Evolutionary conservation across 2,888 invertebrate species (phyloP), one percentile per base, ranked within the genome.

Genomic region (Ptilodon capucinus): DNA sequence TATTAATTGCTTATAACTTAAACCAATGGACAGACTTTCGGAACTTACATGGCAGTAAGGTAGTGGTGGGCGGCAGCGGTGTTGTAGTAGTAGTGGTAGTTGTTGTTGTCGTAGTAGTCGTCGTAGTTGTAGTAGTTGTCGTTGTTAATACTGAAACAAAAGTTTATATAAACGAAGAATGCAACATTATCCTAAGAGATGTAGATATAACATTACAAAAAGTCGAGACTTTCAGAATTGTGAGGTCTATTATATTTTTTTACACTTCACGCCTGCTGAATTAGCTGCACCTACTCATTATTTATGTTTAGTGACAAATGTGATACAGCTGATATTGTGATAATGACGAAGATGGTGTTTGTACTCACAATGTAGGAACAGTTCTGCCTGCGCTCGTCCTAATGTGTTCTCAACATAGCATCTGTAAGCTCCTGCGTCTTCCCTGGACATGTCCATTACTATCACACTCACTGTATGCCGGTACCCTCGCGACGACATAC

Each of bases 341-440:
- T n/a, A n/a, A n/a, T n/a, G n/a, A n/a, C n/a, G n/a, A n/a, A n/a
- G n/a, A n/a, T n/a, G n/a, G n/a, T n/a, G n/a, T n/a, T 4, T 18
- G 40, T 52, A 92, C 94, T 93, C 79, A 95, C 95, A 86, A 69
- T 94, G 94, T 44, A 95, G 76, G 70, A 93, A 93, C 52, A 95
- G 92, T 51, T 93, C 93, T 1, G 94, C 94, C 60, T 94, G 94
- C 0, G 94, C 94, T 47, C 93, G 92, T 2, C 94, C 95, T 1
- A 93, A 81, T 0, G 89, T 91, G 72, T 95, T 95, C 68, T 94
- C 94, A 0, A 93, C 93, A 42, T 94, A 92, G 67, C 95, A 95
- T 53, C 93, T 91, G 80, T 94, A 95, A 0, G 93, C 91, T 25
- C 94, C 94, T n/a, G 93, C 94, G 75, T 94, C 94, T 19, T 85